Evolutionary conservation across 2,797 vertebrate genomes (phyloP), one percentile per base, ranked within the genome.

Genomic region (Philypnodon macrostomus): DNA sequence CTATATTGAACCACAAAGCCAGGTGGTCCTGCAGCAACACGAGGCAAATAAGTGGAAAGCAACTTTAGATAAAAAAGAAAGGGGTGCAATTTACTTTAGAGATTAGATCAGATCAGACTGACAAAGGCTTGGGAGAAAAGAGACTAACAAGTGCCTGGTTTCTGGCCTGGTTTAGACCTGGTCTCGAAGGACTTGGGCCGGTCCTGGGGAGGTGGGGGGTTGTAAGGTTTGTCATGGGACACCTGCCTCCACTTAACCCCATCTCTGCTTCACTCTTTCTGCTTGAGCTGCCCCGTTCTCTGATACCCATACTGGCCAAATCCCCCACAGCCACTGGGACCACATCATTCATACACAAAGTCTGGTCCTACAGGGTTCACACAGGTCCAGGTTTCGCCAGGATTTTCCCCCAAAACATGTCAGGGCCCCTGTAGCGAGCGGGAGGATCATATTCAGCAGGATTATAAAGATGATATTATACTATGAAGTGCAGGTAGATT

Each of bases 171-270:
- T 3, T 68, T 64, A 40, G 50, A 68, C 13, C 44, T 52, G 51
- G 32, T 73, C 74, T 79, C 75, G 40, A 61, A 7, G 70, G 74
- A 68, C 51, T 39, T 7, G 48, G 35, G 70, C 53, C 39, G 33
- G 39, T 34, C 35, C 47, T 60, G 70, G 59, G 57, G 64, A 76
- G 59, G 36, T 61, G 69, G 73, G 80, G 77, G 70, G 75, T 57
- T 77, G 79, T 68, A 77, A 65, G 74, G 72, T 81, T 76, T 83
- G 81, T 80, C 80, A 86, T 73, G 75, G 83, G 88, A 87, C 82
- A 88, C 87, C 89, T 90, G 85, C 88, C 89, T 90, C 83, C 89
- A 89, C 82, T 87, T 89, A 90, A 91, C 86, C 88, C 85, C 82
- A n/a, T 84, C 85, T 84, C 77, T 60, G 12, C 26, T 16, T 44